Base-by-base conservation (phyloP, 1,140 invertebrate species). In the Saccostrea echinata region DNA sequence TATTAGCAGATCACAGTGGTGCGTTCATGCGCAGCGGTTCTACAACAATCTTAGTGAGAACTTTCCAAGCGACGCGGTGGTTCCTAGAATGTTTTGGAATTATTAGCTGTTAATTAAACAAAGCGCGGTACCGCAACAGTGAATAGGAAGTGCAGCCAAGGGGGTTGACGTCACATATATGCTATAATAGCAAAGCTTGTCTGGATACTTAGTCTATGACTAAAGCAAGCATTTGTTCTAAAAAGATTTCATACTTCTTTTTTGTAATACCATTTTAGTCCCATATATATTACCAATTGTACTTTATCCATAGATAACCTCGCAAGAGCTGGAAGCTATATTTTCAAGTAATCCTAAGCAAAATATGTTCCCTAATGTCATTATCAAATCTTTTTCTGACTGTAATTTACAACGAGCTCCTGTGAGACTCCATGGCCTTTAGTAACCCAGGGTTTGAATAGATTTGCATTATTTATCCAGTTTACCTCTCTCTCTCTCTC, bases 41-140 rank as follows among this genome's bases (percentile, higher is more conserved):
- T 71, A 71, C 68, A 71, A 71, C 68, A 71, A 71, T 71, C 68
- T 71, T 71, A 24, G 68, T 71, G 68, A 71, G 68, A 71, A 71
- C 24, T 71, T 71, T 71, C 24, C 68, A 16, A 71, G 68, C 68
- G 30, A 30, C 68, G 68, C 68, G 68, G 68, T 71, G 30, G 68
- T 27, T 71, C 68, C 68, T 71, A 71, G 27, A 6, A 71, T 71
- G 68, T 71, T 71, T 71, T 71, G 68, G 30, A 71, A 71, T 71
- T 71, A 71, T 71, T 71, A 71, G 68, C 68, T 30, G 68, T 71
- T 71, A 71, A 71, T 71, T 71, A 71, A 71, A 71, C 68, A 71
- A 71, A 71, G 68, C 68, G 24, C 68, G 27, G 68, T 71, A 71
- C 68, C 68, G 68, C 68, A 71, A 71, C 68, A 71, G 68, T 27